Evolutionary conservation across 2,888 invertebrate species (phyloP), one percentile per base, ranked within the genome.

Genomic region (Drosophila anomelani): DNA sequence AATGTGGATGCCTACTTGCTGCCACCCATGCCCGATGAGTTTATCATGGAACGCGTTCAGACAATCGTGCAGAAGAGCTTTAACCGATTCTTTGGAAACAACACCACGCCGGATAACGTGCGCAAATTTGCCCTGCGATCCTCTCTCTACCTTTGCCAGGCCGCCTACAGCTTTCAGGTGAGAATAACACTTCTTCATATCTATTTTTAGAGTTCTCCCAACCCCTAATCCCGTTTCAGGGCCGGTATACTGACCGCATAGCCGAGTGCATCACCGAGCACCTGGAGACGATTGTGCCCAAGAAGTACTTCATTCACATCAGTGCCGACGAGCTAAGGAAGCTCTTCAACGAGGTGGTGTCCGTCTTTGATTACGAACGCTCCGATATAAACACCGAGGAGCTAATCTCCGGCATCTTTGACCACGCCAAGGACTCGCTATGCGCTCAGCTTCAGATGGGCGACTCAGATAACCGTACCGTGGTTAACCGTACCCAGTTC

Each of bases 31-130:
- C 90, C 91, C 0, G 89, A 88, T 55, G 91, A 92, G 58, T 91
- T 90, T 36, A 89, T 90, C 13, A 81, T 88, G 69, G 90, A 91
- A 39, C 90, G 91, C 10, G 90, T 91, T 1, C 87, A 89, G n/a
- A 90, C 88, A 29, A 80, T 92, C 17, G 92, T 92, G 0, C 90
- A 90, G 43, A 91, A 90, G 55, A 88, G 85, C 51, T 88, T 92
- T 9, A 78, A 87, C 38, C 80, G 88, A 13, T 80, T 88, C 38
- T 81, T 92, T 36, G 80, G 87, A 0, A 76, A 80, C 15, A 78
- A 84, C 32, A 90, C 91, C 5, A 83, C 80, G 0, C 75, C 84
- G 3, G 86, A 89, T 10, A 88, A 88, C 38, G 79, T 92, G n/a
- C 80, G 90, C 0, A 91, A 90, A 44, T 91, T 91, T 56, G 80